Conservation (phyloP, 2,113 vertebrate genomes). For the Chamaetylas fuelleborni region DNA sequence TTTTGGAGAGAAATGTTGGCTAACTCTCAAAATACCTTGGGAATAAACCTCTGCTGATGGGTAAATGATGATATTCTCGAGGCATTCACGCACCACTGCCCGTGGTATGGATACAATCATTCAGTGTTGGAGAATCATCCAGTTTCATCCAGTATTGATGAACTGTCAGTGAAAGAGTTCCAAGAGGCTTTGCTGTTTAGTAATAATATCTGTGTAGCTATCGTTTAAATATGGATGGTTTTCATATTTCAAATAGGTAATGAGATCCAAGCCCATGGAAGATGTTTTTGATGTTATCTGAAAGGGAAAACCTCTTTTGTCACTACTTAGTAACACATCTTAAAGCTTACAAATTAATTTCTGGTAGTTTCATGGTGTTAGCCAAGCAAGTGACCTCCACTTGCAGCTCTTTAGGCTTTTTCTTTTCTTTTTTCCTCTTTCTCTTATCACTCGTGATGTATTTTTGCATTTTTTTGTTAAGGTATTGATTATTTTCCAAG, state of each 20-base stretch:
- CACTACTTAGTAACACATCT: background rate
- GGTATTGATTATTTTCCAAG: background rate
- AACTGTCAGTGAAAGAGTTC: conserved; percentile 20
- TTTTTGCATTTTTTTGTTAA: background rate
- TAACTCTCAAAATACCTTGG: background rate
- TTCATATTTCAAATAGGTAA: background rate
- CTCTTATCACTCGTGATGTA: background rate
- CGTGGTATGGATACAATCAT: background rate
- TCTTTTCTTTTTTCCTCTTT: background rate
- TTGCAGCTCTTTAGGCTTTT: background rate
- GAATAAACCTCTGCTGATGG: background rate
- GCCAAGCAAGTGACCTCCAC: background rate
- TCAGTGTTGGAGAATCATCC: background rate
- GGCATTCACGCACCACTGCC: background rate
- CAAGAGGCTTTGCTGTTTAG: background rate
- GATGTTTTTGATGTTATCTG: background rate
- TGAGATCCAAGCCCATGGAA: background rate
- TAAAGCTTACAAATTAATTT: background rate
- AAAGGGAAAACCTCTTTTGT: background rate
- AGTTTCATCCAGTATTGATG: background rate
- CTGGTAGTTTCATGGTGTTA: background rate
- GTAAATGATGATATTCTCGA: background rate
- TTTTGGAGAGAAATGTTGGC: background rate
- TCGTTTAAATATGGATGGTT: background rate
- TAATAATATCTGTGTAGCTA: background rate